Evolutionary conservation across 2,113 vertebrate genomes (phyloP).

Genomic region (Serilophus lunatus): DNA sequence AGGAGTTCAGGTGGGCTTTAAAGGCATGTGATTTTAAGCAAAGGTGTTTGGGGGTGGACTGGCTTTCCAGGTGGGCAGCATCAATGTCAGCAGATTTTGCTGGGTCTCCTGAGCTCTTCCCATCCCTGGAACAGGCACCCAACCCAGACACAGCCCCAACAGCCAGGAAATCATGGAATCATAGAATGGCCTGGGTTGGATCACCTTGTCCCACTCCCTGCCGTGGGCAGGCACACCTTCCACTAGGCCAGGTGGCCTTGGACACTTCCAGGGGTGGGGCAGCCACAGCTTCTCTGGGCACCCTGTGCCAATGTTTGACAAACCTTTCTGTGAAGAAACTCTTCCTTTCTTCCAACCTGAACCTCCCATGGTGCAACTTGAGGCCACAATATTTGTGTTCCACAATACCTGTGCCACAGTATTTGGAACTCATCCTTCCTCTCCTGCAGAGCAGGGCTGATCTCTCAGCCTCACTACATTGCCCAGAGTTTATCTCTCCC

Average conservation of each 20-base stretch:
- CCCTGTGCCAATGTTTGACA: accelerated
- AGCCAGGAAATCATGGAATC: not conserved
- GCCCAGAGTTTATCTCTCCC: not conserved
- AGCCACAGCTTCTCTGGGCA: not conserved
- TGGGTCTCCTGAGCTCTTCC: not conserved
- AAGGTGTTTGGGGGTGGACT: not conserved
- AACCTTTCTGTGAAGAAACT: accelerated
- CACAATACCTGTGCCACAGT: not conserved
- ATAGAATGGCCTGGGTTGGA: not conserved
- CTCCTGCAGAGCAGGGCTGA: not conserved
- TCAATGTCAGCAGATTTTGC: accelerated
- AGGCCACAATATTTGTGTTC: not conserved
- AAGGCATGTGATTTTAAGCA: not conserved
- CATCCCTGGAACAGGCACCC: accelerated
- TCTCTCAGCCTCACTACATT: not conserved
- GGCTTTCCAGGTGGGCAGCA: not conserved
- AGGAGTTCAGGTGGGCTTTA: constrained; percentile 27
- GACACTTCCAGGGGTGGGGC: not conserved
- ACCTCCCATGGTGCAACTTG: not conserved
- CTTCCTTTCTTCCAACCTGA: not conserved
- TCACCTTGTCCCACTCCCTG: not conserved
- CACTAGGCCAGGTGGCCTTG: not conserved
- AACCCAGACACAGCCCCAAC: no score
- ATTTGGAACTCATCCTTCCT: not conserved
- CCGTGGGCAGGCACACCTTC: not conserved